These are phyloP conservation scores for Sminthurinus aureus DNA, from an alignment of 2,888 invertebrate genomes.

Conservation along the genomic window DNA sequence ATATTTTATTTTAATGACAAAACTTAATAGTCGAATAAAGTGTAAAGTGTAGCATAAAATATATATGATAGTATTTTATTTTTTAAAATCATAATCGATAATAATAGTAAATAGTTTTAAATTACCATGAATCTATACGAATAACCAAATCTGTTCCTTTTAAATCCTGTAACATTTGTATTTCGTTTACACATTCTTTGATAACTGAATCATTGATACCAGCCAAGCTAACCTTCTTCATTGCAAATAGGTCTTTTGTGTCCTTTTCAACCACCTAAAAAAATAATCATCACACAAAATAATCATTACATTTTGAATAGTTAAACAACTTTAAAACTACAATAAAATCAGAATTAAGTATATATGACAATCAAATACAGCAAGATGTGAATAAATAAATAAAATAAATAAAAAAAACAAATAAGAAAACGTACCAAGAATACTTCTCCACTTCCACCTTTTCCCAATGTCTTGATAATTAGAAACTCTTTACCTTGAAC, in stretches of 20 bases:
- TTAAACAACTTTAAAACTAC: neutral
- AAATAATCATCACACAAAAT: too few relatives aligned
- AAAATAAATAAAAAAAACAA: neutral
- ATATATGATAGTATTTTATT: neutral
- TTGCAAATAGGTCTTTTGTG: slow-evolving; percentile 71
- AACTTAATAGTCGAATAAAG: neutral
- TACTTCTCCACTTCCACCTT: slow-evolving; percentile 91
- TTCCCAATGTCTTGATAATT: slow-evolving; percentile 78
- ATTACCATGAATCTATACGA: slow-evolving; percentile 86
- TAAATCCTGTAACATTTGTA: slow-evolving; percentile 78
- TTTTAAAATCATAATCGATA: neutral
- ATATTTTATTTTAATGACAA: neutral
- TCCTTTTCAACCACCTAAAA: slow-evolving; percentile 74
- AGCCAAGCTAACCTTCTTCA: slow-evolving; percentile 83
- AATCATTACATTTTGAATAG: neutral
- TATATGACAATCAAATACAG: neutral
- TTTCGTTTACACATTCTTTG: slow-evolving; percentile 87
- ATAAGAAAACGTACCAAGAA: slow-evolving; percentile 62
- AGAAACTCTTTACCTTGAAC: slow-evolving; percentile 79
- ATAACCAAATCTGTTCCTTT: slow-evolving; percentile 86
- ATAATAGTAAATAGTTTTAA: slow-evolving; percentile 58
- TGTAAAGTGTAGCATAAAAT: neutral
- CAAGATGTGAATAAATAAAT: neutral
- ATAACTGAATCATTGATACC: slow-evolving; percentile 74
- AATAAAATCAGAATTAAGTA: neutral